Percentiles rank a stretch among this genome's conserved stretches.
phyloP scores from a whole-genome alignment of 2,888 invertebrate genomes.

The Drosophila mimica region DNA sequence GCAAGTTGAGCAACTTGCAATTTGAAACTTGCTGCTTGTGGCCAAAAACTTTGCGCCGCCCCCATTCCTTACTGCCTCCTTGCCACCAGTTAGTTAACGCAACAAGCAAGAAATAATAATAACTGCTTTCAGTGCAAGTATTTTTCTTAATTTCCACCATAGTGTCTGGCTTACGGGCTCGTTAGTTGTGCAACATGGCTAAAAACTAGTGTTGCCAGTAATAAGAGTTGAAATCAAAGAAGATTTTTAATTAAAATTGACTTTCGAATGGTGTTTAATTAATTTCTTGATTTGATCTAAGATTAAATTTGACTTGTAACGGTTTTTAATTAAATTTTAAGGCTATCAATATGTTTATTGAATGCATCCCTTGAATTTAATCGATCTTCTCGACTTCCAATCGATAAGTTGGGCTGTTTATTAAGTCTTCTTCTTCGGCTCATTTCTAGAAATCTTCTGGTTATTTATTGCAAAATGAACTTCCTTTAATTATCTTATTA shows the following conservation, averaged over 20 bases:
- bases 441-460: not conserved
- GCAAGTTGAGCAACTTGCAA: conserved; percentile 48
- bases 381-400: not conserved
- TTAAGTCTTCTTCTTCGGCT: not conserved
- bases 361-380: not conserved
- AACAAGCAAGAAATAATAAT: conserved; percentile 61
- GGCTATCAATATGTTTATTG: not conserved
- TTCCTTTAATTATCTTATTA: not conserved
- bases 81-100: not conserved
- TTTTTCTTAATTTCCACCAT: conserved; percentile 72
- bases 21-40: conserved; percentile 48
- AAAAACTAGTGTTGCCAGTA: conserved; percentile 23
- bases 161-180: conserved; percentile 33
- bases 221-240: conserved; percentile 5
- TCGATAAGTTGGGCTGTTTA: not conserved
- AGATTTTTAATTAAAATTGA: conserved; percentile 57
- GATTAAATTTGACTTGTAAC: not conserved
- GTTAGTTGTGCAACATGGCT: conserved; percentile 37
- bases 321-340: not conserved
- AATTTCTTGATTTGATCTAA: not conserved
- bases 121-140: conserved; percentile 60
- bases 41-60: conserved; percentile 52
- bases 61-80: conserved; percentile 2
- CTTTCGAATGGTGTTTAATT: conserved; percentile 4
- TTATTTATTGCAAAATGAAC: not conserved